A percentile compares a stretch with the other conserved stretches of the same genome.
Conservation (phyloP, 2,113 vertebrate genomes). For the Nothobranchius kuhntae region DNA sequence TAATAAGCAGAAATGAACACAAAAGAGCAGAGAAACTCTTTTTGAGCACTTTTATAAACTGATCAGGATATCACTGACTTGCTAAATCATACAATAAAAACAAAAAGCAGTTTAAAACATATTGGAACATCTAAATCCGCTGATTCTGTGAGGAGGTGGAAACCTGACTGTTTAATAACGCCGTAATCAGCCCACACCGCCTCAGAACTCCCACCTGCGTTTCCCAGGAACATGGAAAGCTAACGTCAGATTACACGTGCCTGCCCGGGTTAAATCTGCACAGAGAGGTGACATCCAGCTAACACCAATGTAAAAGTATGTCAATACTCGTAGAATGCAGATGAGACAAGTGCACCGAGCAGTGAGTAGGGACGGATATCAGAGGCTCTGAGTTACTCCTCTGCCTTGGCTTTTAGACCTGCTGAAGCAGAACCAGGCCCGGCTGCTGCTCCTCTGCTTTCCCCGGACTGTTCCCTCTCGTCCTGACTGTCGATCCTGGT, state of each 20-base stretch:
- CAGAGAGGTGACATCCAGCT: background rate
- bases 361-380: background rate
- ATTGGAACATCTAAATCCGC: too few species aligned
- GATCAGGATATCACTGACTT: too few species aligned
- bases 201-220: too few species aligned
- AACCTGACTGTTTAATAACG: background rate
- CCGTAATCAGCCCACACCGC: too few species aligned
- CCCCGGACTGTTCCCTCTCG: slow-evolving; percentile 47
- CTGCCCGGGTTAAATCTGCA: slow-evolving; percentile 8
- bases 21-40: too few species aligned
- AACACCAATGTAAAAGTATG: background rate
- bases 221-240: too few species aligned
- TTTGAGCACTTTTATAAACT: background rate
- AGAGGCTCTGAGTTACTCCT: slow-evolving; percentile 49
- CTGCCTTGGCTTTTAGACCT: slow-evolving; percentile 52
- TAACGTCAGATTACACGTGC: background rate
- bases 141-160: background rate
- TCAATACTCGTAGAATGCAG: slow-evolving; percentile 35
- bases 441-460: slow-evolving; percentile 48
- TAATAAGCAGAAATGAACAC: too few species aligned
- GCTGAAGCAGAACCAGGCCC: slow-evolving; percentile 37
- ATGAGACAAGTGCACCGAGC: slow-evolving; percentile 17
- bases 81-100: too few species aligned
- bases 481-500: slow-evolving; percentile 80
- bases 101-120: too few species aligned